Conservation (phyloP, 2,113 vertebrate genomes). For the Gymnogyps californianus region DNA sequence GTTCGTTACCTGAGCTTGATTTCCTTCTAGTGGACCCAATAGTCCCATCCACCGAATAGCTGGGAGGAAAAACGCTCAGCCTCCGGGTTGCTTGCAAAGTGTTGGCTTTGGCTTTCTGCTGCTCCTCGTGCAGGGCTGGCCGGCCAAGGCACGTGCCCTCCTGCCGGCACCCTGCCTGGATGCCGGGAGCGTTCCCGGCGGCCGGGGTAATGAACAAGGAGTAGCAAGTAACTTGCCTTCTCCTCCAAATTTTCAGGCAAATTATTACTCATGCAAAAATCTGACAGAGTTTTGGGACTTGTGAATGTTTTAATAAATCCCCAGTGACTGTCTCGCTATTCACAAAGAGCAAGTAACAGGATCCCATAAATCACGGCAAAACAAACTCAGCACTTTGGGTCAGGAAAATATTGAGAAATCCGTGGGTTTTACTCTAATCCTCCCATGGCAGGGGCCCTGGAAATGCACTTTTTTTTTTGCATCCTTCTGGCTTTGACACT, state of each 20-base stretch:
- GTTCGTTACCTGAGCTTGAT: neutral
- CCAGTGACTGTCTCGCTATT: slow-evolving; percentile 14
- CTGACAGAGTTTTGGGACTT: slow-evolving; percentile 10
- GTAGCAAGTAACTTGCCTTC: neutral
- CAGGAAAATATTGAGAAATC: slow-evolving; percentile 64
- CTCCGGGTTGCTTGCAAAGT: neutral
- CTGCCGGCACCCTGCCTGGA: neutral
- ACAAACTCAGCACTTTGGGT: slow-evolving; percentile 56
- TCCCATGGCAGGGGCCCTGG: slow-evolving; percentile 18
- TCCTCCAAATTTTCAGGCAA: neutral
- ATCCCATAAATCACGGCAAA: slow-evolving; percentile 53
- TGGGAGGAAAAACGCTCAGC: neutral
- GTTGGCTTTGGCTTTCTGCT: neutral
- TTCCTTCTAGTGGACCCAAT: neutral
- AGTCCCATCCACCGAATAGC: neutral
- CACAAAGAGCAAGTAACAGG: slow-evolving; percentile 24
- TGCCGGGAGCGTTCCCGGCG: neutral
- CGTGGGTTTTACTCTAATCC: slow-evolving; percentile 41
- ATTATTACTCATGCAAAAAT: slow-evolving; percentile 31
- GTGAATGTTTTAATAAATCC: slow-evolving; percentile 43
- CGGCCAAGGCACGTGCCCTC: neutral
- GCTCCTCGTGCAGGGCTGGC: fast-evolving
- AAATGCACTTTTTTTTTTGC: neutral
- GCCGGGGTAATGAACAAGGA: neutral
- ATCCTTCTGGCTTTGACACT: neutral